These are phyloP conservation scores for Nibea albiflora DNA, from an alignment of 2,113 vertebrate species.

Conservation along the genomic window DNA sequence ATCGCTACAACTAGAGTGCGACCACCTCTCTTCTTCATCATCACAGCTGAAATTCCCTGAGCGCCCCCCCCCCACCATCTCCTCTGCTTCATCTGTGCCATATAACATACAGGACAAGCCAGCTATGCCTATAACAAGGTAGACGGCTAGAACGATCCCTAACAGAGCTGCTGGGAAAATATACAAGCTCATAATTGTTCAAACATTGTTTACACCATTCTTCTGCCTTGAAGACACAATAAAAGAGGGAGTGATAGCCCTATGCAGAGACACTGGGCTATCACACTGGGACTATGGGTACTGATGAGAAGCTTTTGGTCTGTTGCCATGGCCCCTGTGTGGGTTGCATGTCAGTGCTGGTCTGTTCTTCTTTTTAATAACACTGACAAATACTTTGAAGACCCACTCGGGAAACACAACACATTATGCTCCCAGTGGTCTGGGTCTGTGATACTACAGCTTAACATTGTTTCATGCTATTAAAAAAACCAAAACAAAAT, in stretches of 20 bases:
- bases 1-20: constrained; percentile 13
- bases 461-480: constrained; percentile 48
- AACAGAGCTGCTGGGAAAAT: constrained; percentile 52
- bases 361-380: constrained; percentile 71
- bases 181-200: constrained; percentile 69
- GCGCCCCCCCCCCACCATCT: not conserved
- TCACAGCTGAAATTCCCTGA: constrained; percentile 33
- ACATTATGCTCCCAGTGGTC: constrained; percentile 44
- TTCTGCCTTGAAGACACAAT: constrained; percentile 75
- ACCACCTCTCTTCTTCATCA: constrained; percentile 41
- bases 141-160: constrained; percentile 53
- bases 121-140: constrained; percentile 55
- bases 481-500: constrained; percentile 18
- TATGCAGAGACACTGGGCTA: constrained; percentile 62
- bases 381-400: constrained; percentile 72
- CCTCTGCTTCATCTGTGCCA: constrained; percentile 28
- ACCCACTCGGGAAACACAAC: constrained; percentile 56
- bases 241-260: constrained; percentile 68
- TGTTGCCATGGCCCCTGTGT: constrained; percentile 74
- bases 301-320: constrained; percentile 75
- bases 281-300: constrained; percentile 67
- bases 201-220: constrained; percentile 73
- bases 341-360: constrained; percentile 68
- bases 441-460: constrained; percentile 54
- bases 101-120: constrained; percentile 42